Evolutionary conservation across 2,888 invertebrate species (phyloP).

Genomic region (Aporophyla lueneburgensis): DNA sequence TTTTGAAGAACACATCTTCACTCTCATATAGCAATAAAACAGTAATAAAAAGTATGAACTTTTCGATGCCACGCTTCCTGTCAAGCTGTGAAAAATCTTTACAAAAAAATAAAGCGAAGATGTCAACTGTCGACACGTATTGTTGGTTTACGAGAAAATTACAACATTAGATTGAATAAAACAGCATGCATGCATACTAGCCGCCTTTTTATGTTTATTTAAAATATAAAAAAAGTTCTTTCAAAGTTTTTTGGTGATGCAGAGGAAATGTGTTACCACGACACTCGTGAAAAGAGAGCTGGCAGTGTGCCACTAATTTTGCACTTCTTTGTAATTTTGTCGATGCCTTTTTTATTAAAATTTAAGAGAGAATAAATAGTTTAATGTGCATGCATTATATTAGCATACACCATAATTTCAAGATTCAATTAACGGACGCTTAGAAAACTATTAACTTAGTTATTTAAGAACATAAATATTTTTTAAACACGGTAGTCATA

Average conservation of each 20-base stretch:
- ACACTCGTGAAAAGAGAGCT: slow-evolving; percentile 42
- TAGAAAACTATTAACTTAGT: background rate
- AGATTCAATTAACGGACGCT: background rate
- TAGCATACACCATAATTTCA: background rate
- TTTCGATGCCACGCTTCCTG: slow-evolving; percentile 37
- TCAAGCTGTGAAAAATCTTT: background rate
- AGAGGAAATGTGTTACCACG: slow-evolving; percentile 55
- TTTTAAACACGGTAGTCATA: background rate
- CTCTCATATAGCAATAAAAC: slow-evolving; percentile 5
- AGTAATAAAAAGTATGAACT: slow-evolving; percentile 19
- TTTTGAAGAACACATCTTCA: background rate
- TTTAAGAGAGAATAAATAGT: slow-evolving; percentile 5
- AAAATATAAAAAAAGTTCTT: slow-evolving; percentile 52
- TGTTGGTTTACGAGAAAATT: slow-evolving; percentile 33
- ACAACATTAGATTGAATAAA: slow-evolving; percentile 32
- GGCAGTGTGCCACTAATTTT: slow-evolving; percentile 55
- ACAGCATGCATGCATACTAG: slow-evolving; percentile 14
- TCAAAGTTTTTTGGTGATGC: slow-evolving; percentile 58
- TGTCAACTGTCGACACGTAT: slow-evolving; percentile 29
- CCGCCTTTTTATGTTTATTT: slow-evolving; percentile 51
- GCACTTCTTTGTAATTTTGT: slow-evolving; percentile 26
- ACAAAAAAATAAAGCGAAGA: background rate
- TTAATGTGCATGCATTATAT: background rate
- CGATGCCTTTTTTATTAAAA: slow-evolving; percentile 17
- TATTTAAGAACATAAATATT: background rate